Evolutionary conservation across 2,888 invertebrate species (phyloP).

Genomic region (Pollenia amentaria): DNA sequence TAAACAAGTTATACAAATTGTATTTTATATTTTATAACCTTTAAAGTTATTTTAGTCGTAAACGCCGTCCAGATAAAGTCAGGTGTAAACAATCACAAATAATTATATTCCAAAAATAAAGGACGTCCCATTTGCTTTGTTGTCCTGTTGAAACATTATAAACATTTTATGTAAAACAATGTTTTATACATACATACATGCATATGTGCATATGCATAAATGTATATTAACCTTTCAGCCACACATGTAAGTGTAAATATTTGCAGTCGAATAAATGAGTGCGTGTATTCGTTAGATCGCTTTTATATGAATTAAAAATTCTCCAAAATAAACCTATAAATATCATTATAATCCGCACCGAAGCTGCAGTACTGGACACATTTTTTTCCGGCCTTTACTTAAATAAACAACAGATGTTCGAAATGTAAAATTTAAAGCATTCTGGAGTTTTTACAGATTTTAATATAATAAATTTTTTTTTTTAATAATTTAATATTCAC

Average conservation of each 20-base stretch:
- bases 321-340: conserved; percentile 61
- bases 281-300: conserved; percentile 13
- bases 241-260: not conserved
- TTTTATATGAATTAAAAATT: conserved; percentile 38
- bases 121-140: conserved; percentile 12
- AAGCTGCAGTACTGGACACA: conserved; percentile 15
- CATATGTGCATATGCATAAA: not conserved
- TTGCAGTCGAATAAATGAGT: not conserved
- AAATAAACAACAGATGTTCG: conserved; percentile 70
- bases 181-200: conserved; percentile 33
- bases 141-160: conserved; percentile 47
- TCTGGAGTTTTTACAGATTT: conserved; percentile 58
- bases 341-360: conserved; percentile 66
- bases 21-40: too few species aligned
- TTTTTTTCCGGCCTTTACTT: conserved; percentile 19
- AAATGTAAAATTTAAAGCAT: conserved; percentile 55
- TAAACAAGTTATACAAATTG: too few species aligned
- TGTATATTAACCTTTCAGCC: not conserved
- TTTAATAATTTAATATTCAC: conserved; percentile 74
- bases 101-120: conserved; percentile 51
- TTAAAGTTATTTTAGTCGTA: not conserved
- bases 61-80: not conserved
- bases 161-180: conserved; percentile 59
- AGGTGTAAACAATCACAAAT: conserved; percentile 50
- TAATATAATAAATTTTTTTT: conserved; percentile 72